These are phyloP conservation scores for Agrotis exclamationis DNA, from an alignment of 2,888 invertebrate genomes.

Conservation along the genomic window DNA sequence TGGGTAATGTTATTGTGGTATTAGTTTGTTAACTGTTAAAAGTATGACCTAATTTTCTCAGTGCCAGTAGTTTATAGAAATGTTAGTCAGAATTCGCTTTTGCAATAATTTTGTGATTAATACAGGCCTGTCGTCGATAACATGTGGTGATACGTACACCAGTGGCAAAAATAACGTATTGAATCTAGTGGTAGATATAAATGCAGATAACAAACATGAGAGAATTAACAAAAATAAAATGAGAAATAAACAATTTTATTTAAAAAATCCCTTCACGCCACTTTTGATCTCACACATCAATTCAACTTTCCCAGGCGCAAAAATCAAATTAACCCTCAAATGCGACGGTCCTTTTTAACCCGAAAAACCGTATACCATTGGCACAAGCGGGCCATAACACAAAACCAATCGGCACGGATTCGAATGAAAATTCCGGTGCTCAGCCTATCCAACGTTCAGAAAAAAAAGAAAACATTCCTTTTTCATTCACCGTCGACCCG, in stretches of 20 bases:
- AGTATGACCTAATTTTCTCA: too few relatives aligned
- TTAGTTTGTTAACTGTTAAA: background rate
- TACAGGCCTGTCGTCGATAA: too few relatives aligned
- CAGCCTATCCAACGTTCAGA: slow-evolving; percentile 31
- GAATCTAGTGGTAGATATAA: too few relatives aligned
- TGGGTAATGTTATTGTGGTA: background rate
- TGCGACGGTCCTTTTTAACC: slow-evolving; percentile 22
- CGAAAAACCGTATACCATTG: slow-evolving; percentile 16
- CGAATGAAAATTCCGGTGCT: slow-evolving; percentile 62
- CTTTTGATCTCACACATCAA: slow-evolving; percentile 1
- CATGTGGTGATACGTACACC: too few relatives aligned
- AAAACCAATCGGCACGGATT: slow-evolving; percentile 62
- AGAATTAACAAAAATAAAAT: too few relatives aligned
- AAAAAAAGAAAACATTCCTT: slow-evolving; percentile 30
- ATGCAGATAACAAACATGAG: too few relatives aligned
- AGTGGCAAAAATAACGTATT: too few relatives aligned
- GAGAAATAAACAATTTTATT: background rate
- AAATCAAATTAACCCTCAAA: slow-evolving; percentile 41
- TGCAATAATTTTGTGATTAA: background rate
- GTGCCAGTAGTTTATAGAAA: background rate
- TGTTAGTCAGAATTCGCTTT: too few relatives aligned
- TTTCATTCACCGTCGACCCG: slow-evolving; percentile 42
- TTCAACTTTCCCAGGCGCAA: background rate
- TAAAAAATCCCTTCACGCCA: background rate
- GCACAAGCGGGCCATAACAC: slow-evolving; percentile 37